Percentiles rank a stretch among this genome's conserved stretches.
Conservation (phyloP, 2,113 vertebrate genomes). For the Tyto alba region DNA sequence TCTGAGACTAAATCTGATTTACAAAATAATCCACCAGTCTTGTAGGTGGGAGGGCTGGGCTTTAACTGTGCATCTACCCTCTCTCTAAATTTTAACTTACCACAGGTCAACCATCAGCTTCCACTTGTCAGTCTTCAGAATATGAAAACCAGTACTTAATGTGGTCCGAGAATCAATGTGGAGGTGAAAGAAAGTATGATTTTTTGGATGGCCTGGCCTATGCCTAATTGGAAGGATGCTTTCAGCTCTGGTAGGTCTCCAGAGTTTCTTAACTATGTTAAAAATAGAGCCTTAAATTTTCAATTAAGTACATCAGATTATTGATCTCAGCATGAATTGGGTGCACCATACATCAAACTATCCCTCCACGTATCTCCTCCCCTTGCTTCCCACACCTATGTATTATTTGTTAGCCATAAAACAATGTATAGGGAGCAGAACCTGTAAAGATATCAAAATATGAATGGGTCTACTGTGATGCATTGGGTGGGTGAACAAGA, state of each 20-base stretch:
- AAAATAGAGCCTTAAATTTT: background rate
- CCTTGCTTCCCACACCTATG: background rate
- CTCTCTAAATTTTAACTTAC: background rate
- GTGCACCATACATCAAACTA: background rate
- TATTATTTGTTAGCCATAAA: background rate
- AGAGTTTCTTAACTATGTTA: background rate
- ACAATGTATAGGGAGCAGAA: background rate
- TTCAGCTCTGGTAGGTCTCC: background rate
- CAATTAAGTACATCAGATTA: background rate
- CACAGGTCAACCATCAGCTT: background rate
- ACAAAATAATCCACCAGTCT: background rate
- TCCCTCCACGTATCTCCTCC: background rate
- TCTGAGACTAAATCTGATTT: background rate
- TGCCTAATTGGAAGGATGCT: background rate
- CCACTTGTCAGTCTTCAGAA: background rate
- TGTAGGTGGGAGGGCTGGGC: background rate
- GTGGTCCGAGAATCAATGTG: background rate
- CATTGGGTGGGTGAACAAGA: background rate
- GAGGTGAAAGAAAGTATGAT: background rate
- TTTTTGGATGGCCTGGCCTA: background rate
- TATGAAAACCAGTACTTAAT: background rate
- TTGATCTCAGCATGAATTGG: background rate
- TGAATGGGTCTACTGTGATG: accelerated
- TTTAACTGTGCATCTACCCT: background rate
- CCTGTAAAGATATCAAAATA: background rate